Evolutionary conservation across 2,888 invertebrate species (phyloP).

Genomic region (Melanophora roralis): DNA sequence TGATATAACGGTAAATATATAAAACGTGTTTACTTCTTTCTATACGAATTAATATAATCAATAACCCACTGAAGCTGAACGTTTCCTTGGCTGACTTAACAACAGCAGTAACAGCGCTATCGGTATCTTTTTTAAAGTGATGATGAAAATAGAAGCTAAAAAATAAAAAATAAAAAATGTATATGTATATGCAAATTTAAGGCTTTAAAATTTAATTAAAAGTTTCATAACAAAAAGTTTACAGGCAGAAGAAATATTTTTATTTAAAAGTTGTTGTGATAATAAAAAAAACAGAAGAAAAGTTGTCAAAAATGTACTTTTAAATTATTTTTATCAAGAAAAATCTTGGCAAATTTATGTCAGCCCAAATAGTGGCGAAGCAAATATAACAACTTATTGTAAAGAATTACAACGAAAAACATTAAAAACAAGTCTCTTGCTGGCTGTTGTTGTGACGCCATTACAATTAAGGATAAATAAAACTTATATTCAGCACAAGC

Average conservation of each 20-base stretch:
- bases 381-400: constrained; percentile 5
- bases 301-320: not conserved
- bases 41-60: constrained; percentile 28
- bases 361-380: constrained; percentile 12
- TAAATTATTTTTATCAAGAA: not conserved
- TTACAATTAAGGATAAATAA: constrained; percentile 49
- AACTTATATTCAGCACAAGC: constrained; percentile 16
- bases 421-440: not conserved
- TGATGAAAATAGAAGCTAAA: not conserved
- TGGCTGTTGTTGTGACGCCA: constrained; percentile 32
- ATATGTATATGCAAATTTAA: not conserved
- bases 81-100: constrained; percentile 19
- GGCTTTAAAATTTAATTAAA: not conserved
- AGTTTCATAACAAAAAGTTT: not conserved
- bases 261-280: not conserved
- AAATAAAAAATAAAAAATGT: not conserved
- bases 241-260: not conserved
- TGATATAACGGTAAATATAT: not conserved
- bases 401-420: constrained; percentile 22
- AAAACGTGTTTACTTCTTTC: not conserved
- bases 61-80: constrained; percentile 50
- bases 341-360: constrained; percentile 43
- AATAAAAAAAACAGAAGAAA: not conserved
- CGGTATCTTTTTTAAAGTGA: not conserved
- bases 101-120: not conserved